Percentiles rank a stretch among this genome's conserved stretches.
Conservation (phyloP, 1,140 invertebrate genomes). For the Meloidogyne exigua region DNA sequence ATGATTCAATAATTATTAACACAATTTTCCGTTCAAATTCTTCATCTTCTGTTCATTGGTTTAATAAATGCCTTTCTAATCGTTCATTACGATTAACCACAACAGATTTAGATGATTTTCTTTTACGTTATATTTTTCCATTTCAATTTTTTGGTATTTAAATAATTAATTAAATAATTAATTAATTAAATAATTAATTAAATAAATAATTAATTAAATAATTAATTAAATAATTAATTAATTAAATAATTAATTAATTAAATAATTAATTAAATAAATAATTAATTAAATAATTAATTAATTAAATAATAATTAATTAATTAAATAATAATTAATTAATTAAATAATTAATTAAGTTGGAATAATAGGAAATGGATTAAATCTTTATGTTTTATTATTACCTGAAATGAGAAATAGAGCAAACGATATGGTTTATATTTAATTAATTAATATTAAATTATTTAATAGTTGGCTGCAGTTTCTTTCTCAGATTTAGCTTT, state of each 20-base stretch:
- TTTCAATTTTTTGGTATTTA: conserved; percentile 52
- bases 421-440: conserved; percentile 55
- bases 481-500: conserved; percentile 58
- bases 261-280: neutral
- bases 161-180: conserved; percentile 45
- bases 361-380: conserved; percentile 57
- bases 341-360: conserved; percentile 41
- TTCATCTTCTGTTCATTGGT: neutral
- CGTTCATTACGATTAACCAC: conserved; percentile 39
- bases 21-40: neutral
- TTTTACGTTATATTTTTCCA: conserved; percentile 55
- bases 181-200: too few relatives aligned
- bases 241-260: too few relatives aligned
- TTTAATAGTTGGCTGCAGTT: conserved; percentile 59
- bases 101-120: conserved; percentile 43
- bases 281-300: neutral
- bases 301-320: neutral
- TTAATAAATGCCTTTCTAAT: neutral
- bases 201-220: neutral
- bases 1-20: neutral
- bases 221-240: neutral
- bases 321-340: neutral
- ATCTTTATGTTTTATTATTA: conserved; percentile 57
- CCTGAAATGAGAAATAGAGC: conserved; percentile 59
- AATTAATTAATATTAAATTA: neutral